Evolutionary conservation across 2,113 vertebrate species (phyloP).

Genomic region (Dipodomys stephensi): DNA sequence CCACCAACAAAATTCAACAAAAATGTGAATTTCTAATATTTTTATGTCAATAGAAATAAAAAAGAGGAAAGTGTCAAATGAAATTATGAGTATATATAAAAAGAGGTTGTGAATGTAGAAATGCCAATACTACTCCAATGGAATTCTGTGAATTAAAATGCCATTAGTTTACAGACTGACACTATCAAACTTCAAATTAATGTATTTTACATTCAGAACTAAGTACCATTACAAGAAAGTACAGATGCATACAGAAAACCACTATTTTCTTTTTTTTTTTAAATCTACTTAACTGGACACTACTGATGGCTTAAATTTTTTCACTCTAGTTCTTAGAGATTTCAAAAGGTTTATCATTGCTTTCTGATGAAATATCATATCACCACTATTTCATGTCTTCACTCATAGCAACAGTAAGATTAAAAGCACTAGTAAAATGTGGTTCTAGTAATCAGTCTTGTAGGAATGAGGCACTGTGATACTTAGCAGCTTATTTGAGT

Average conservation of each 20-base stretch:
- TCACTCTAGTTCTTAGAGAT: too few species aligned
- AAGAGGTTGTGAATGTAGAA: not conserved
- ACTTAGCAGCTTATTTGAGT: not conserved
- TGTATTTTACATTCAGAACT: too few species aligned
- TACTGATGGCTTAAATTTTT: too few species aligned
- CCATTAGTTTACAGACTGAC: too few species aligned
- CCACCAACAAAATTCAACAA: not conserved
- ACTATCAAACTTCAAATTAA: too few species aligned
- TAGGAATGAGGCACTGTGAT: not conserved
- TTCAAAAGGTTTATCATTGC: not conserved
- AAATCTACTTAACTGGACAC: not conserved
- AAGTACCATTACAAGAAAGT: too few species aligned
- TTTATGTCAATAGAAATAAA: not conserved
- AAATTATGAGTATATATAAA: not conserved
- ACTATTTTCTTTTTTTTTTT: conserved; percentile 29
- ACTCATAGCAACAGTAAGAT: not conserved
- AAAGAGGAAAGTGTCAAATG: not conserved
- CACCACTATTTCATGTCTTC: not conserved
- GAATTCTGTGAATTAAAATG: not conserved
- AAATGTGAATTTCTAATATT: not conserved
- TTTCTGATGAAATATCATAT: not conserved
- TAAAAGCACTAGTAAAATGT: not conserved
- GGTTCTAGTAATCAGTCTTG: not conserved
- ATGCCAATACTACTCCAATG: not conserved
- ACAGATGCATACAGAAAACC: not conserved